These are phyloP conservation scores for Denticeps clupeoides DNA, from an alignment of 2,797 vertebrate genomes.

Conservation along the genomic window DNA sequence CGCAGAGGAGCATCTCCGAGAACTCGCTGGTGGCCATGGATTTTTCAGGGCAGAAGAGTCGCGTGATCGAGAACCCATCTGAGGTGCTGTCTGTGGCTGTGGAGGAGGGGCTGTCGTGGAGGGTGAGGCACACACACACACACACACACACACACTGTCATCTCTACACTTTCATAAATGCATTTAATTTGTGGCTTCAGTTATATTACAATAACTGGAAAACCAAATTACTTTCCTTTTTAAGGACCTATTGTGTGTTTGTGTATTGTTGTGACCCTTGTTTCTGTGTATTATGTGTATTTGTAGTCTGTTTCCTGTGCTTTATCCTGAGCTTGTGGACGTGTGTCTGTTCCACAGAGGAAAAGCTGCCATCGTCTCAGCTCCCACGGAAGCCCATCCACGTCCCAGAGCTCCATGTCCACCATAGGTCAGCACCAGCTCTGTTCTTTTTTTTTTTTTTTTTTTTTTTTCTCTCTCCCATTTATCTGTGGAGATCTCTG, in stretches of 20 bases:
- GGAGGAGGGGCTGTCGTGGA: constrained; percentile 90
- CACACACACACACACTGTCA: too few relatives aligned
- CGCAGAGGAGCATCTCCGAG: constrained; percentile 91
- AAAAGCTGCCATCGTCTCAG: constrained; percentile 86
- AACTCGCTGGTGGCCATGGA: constrained; percentile 97
- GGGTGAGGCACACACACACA: constrained; percentile 55
- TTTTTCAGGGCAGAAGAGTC: constrained; percentile 87
- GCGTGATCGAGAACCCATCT: constrained; percentile 91
- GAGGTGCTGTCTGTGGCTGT: constrained; percentile 89
- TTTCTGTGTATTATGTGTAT: too few relatives aligned
- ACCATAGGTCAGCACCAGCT: constrained; percentile 65
- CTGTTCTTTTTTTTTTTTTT: neutral
- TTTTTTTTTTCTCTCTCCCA: neutral
- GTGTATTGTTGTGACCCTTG: too few relatives aligned
- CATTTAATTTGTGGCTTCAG: too few relatives aligned
- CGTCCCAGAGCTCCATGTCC: constrained; percentile 59
- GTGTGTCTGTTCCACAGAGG: constrained; percentile 60
- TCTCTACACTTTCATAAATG: too few relatives aligned
- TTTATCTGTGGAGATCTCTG: too few relatives aligned
- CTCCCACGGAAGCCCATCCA: constrained; percentile 71
- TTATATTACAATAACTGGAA: too few relatives aligned
- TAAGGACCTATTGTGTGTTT: neutral
- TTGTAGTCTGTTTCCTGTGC: too few relatives aligned
- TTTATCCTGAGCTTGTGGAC: too few relatives aligned
- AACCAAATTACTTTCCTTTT: too few relatives aligned